Evolutionary conservation across 1,140 invertebrate species (phyloP), one percentile per base, ranked within the genome.

Genomic region (Neodiprion virginianus): DNA sequence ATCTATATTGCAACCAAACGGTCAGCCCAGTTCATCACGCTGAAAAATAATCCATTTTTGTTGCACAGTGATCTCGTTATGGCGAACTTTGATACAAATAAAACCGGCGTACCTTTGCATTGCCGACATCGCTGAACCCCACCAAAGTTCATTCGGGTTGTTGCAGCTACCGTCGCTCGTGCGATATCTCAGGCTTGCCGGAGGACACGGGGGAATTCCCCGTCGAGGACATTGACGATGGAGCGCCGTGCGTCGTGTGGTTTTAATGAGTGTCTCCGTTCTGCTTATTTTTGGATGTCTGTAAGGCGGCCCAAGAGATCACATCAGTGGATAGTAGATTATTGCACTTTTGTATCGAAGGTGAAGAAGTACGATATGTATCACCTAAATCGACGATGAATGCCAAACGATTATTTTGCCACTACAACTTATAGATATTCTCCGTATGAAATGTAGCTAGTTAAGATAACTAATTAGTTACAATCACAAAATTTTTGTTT

Each of bases 121-220:
- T 0, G 95, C 92, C 69, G 94, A 94, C 88, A 96, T 93, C 7
- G 96, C 92, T 14, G 95, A 93, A 0, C 97, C 97, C 93, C 94
- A 95, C 81, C 92, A 90, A 1, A 93, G 92, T 72, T 94, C 85
- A 9, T 91, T 86, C 4, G 93, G 81, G 88, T 97, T 97, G 86
- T 97, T 97, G 85, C 96, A 97, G 9, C 94, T 94, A 9, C 96
- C 96, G 86, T 97, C 95, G 17, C 93, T 90, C 10, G 95, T 94
- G 77, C 96, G 90, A 84, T 95, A 97, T 74, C 92, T 91, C 73
- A 82, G 77, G 74, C 85, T 84, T 12, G 92, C 91, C 9, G 89
- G 83, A 53, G 91, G 89, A 82, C 93, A 94, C 80, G 89, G 88
- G 0, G 92, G 92, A 1, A 87, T 84, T 4, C 89, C 90, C 74